Evolutionary conservation across 2,888 invertebrate species (phyloP), one percentile per base, ranked within the genome.

Genomic region (Hydraecia micacea): DNA sequence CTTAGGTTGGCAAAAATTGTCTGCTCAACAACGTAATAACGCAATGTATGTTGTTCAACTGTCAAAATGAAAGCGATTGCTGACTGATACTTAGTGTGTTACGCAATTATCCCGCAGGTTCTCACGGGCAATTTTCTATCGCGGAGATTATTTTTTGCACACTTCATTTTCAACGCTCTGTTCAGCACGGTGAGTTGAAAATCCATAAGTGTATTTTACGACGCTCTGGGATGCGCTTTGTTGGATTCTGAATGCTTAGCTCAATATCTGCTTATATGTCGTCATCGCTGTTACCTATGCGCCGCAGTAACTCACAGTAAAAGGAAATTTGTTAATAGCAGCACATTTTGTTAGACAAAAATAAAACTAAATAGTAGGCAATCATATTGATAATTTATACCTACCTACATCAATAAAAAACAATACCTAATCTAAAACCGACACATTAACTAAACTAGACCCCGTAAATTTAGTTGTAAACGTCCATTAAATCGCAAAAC

Each of bases 401-500:
- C 4, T 68, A 69, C 25, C 6, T 67, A 46, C 42, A 46, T 73
- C 13, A 65, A 36, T 46, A 60, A 62, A 42, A 70, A 63, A 83
- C 65, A 69, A 42, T 42, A 62, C 15, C 21, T 46, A 15, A 36
- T 36, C n/a, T 18, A 39, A 32, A 7, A 32, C 72, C 8, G 9
- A 36, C 49, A 71, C 39, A 1, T 71, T n/a, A 76, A 77, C 73
- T 74, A 77, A 77, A 84, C 78, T 73, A 75, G 62, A n/a, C 13
- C 32, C 55, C 55, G 36, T 81, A 79, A 85, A 86, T 83, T 42
- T 62, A 69, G 36, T 39, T 72, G 63, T 62, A 73, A 77, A 69
- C 68, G 69, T 77, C 81, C 81, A 82, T 88, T 87, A 83, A 69
- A 52, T 75, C 42, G 74, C 85, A 87, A 80, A 86, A 85, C 76